Conservation (phyloP, 2,888 invertebrate species). For the Cerastis leucographa region DNA sequence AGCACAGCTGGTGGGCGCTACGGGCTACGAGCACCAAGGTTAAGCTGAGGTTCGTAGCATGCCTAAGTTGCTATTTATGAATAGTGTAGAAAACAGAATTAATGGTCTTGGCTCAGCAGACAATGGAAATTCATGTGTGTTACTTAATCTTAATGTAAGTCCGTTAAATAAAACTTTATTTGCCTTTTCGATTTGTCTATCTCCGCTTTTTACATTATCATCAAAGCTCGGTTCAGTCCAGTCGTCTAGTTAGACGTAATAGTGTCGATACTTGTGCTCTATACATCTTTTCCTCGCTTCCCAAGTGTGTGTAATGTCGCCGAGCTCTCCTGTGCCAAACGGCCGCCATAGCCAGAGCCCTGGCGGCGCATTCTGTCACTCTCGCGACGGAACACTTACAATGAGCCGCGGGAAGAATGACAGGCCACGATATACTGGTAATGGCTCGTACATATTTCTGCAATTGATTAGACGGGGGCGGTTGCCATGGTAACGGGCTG, state of each 20-base stretch:
- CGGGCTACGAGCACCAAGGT: constrained; percentile 51
- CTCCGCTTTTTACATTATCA: constrained; percentile 8
- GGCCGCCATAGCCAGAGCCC: constrained; percentile 73
- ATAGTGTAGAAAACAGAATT: background rate
- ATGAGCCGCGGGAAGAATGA: constrained; percentile 64
- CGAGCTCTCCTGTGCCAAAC: constrained; percentile 76
- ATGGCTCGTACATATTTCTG: constrained; percentile 90
- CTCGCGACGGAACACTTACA: constrained; percentile 46
- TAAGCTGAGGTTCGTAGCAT: constrained; percentile 33
- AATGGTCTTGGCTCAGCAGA: background rate
- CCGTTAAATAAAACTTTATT: background rate
- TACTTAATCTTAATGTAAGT: background rate
- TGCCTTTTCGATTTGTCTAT: background rate
- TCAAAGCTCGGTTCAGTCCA: constrained; percentile 5
- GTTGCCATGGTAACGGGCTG: constrained; percentile 86
- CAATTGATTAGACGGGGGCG: constrained; percentile 91
- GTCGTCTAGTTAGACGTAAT: constrained; percentile 48
- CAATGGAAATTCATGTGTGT: background rate
- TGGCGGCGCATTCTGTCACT: constrained; percentile 66
- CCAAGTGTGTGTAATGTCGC: constrained; percentile 78
- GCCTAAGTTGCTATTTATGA: background rate
- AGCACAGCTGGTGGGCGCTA: constrained; percentile 58
- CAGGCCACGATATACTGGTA: constrained; percentile 74
- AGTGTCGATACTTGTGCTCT: constrained; percentile 73
- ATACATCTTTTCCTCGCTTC: constrained; percentile 86